phyloP scores from a whole-genome alignment of 2,797 vertebrate genomes.

The Pseudochirops cupreus region DNA sequence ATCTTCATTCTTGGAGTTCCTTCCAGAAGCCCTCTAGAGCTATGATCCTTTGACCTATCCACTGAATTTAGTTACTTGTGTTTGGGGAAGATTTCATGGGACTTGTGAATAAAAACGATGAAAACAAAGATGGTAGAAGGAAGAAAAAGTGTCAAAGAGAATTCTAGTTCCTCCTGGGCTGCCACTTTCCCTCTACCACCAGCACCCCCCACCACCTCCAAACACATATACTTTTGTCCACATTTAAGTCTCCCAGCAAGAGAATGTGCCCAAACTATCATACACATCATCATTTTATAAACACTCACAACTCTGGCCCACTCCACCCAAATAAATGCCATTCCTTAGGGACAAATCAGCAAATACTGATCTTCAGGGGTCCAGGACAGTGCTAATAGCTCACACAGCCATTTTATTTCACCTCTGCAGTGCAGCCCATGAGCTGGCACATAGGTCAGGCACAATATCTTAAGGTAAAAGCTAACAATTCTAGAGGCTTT shows the following conservation, averaged over 20 bases:
- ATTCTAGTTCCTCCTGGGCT: background rate
- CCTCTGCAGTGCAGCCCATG: background rate
- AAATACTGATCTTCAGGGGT: background rate
- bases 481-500: background rate
- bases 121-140: background rate
- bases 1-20: background rate
- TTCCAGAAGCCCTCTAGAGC: background rate
- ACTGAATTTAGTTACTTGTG: background rate
- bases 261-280: background rate
- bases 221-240: background rate
- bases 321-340: background rate
- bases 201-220: no score
- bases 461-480: background rate
- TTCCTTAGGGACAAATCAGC: background rate
- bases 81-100: background rate
- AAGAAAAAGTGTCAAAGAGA: background rate
- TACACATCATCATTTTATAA: background rate
- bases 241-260: background rate
- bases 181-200: background rate
- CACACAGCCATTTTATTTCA: background rate
- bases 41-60: background rate
- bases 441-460: background rate
- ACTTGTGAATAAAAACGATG: background rate
- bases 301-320: background rate
- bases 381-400: background rate